These are phyloP conservation scores for Mixornis gularis DNA, from an alignment of 2,113 vertebrate species.

Conservation along the genomic window DNA sequence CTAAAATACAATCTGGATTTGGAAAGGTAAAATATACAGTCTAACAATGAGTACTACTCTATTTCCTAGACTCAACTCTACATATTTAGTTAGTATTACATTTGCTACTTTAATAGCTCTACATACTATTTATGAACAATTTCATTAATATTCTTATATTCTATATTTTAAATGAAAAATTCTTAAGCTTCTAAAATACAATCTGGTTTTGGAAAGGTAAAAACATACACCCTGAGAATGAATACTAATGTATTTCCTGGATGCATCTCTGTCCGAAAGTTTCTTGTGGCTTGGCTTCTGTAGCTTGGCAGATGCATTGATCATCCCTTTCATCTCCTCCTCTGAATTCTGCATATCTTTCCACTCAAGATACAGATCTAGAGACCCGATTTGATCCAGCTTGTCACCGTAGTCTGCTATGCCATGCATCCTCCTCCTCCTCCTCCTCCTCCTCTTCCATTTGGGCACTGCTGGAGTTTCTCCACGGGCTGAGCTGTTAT, in stretches of 20 bases:
- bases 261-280: not conserved
- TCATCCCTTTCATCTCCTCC: not conserved
- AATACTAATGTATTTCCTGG: no score
- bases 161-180: not conserved
- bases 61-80: not conserved
- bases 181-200: not conserved
- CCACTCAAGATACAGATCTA: accelerated
- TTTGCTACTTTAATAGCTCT: constrained; percentile 64
- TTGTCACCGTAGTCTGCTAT: accelerated
- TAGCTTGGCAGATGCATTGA: not conserved
- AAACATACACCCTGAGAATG: not conserved
- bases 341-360: not conserved
- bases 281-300: no score
- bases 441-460: not conserved
- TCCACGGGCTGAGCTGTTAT: no score
- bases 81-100: constrained; percentile 50
- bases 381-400: not conserved
- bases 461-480: not conserved
- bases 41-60: not conserved
- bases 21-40: not conserved
- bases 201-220: not conserved
- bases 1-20: not conserved
- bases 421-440: accelerated
- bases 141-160: not conserved
- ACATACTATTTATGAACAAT: not conserved